phyloP scores from a whole-genome alignment of 2,888 invertebrate species.

The Aphidoletes aphidimyza region DNA sequence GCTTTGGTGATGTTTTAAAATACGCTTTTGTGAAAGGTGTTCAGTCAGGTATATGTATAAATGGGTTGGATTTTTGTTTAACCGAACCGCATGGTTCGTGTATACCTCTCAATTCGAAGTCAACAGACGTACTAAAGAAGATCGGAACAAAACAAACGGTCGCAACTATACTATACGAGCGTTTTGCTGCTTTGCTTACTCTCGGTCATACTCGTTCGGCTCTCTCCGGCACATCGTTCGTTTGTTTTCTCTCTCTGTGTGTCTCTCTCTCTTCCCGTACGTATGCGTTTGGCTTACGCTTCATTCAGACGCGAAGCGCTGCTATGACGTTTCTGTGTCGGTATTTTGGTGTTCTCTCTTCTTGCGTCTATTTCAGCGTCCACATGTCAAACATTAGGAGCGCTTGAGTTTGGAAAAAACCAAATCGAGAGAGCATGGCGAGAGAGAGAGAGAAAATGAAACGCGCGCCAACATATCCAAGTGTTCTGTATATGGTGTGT shows the following conservation, averaged over 20 bases:
- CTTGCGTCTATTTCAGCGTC: not conserved
- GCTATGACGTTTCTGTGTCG: conserved; percentile 3
- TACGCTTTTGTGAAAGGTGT: not conserved
- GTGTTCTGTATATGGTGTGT: not conserved
- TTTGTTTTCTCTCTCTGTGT: not conserved
- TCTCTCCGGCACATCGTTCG: not conserved
- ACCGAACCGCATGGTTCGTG: conserved; percentile 15
- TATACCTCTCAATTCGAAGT: conserved; percentile 42
- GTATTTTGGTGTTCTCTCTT: conserved; percentile 36
- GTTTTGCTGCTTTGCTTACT: not conserved
- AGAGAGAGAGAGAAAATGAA: not conserved
- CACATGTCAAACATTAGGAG: not conserved
- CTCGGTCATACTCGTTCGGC: not conserved
- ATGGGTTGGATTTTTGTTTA: not conserved
- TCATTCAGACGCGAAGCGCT: not conserved
- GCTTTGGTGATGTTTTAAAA: not conserved
- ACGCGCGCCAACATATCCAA: conserved; percentile 24
- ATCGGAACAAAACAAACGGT: conserved; percentile 41
- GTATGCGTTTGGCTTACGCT: not conserved
- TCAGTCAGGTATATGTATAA: not conserved
- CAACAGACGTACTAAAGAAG: conserved; percentile 44
- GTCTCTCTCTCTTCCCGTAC: not conserved
- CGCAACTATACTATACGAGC: no score
- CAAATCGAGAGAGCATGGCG: not conserved
- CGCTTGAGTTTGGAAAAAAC: not conserved